Evolutionary conservation across 2,888 invertebrate genomes (phyloP).

Genomic region (Eumerus sabulonum): DNA sequence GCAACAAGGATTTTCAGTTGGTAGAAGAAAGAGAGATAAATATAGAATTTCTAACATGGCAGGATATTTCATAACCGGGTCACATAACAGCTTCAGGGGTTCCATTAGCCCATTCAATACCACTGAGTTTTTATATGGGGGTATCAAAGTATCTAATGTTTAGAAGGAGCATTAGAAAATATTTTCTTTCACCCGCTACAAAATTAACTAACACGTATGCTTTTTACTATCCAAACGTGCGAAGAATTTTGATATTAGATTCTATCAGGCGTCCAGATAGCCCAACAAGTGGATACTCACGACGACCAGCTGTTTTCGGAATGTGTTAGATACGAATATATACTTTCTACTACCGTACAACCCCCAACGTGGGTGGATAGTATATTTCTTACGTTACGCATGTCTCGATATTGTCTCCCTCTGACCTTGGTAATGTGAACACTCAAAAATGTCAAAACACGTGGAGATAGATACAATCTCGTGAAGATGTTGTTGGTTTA

Average conservation of each 20-base stretch:
- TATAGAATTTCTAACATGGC: slow-evolving; percentile 49
- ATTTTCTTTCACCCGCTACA: no score
- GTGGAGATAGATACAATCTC: no score
- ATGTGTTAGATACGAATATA: slow-evolving; percentile 29
- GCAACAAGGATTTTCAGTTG: background rate
- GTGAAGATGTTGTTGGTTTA: no score
- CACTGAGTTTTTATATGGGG: no score
- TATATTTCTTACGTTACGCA: slow-evolving; percentile 60
- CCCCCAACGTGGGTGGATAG: background rate
- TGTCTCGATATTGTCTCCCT: slow-evolving; percentile 43
- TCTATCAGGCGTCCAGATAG: slow-evolving; percentile 73
- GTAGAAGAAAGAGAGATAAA: slow-evolving; percentile 34
- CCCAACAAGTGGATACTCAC: slow-evolving; percentile 31
- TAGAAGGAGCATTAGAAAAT: slow-evolving; percentile 52
- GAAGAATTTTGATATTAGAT: slow-evolving; percentile 79
- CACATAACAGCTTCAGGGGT: slow-evolving; percentile 27
- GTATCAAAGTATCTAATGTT: slow-evolving; percentile 32
- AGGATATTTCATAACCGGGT: slow-evolving; percentile 58
- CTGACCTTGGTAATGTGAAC: background rate
- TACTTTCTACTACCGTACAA: background rate
- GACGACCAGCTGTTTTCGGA: background rate
- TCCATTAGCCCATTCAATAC: background rate
- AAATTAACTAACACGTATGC: no score
- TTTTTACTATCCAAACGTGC: slow-evolving; percentile 75
- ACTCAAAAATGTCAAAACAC: background rate